These are phyloP conservation scores for Tortrix viridana DNA, from an alignment of 2,888 invertebrate species.

Conservation along the genomic window DNA sequence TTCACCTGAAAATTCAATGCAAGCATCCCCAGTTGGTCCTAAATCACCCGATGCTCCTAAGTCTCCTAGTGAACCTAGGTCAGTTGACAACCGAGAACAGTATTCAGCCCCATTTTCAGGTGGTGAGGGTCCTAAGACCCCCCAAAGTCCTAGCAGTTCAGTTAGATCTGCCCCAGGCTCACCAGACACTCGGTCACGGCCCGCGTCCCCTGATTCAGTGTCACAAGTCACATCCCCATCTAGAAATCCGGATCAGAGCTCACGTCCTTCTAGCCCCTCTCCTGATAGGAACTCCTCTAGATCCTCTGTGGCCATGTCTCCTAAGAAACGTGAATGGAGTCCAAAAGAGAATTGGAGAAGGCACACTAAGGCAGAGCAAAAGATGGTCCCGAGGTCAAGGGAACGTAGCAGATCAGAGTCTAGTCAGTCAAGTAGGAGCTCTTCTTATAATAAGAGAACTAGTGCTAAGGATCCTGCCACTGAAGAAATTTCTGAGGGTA, in stretches of 20 bases:
- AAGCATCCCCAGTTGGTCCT: constrained; percentile 65
- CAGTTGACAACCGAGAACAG: constrained; percentile 60
- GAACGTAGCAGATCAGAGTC: constrained; percentile 73
- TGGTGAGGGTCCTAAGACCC: constrained; percentile 71
- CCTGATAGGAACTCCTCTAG: constrained; percentile 65
- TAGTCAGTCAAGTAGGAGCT: constrained; percentile 75
- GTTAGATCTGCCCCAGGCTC: constrained; percentile 63
- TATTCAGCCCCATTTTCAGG: constrained; percentile 59
- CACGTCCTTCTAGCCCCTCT: constrained; percentile 67
- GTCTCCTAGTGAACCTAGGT: constrained; percentile 68
- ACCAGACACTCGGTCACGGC: constrained; percentile 62
- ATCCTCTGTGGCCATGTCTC: constrained; percentile 55
- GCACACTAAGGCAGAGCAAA: constrained; percentile 78
- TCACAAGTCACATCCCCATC: constrained; percentile 58
- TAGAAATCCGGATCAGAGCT: constrained; percentile 56
- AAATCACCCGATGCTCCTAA: constrained; percentile 79
- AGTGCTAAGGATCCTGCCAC: constrained; percentile 76
- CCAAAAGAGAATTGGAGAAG: constrained; percentile 75
- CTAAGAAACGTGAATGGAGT: constrained; percentile 68
- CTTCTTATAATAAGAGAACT: constrained; percentile 70
- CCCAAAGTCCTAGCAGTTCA: constrained; percentile 65
- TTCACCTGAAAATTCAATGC: constrained; percentile 76
- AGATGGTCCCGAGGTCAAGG: constrained; percentile 64
- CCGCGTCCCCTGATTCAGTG: constrained; percentile 65
- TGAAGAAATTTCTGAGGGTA: constrained; percentile 87